These are phyloP conservation scores for Tychaedon coryphoeus DNA, from an alignment of 2,113 vertebrate genomes.

Conservation along the genomic window DNA sequence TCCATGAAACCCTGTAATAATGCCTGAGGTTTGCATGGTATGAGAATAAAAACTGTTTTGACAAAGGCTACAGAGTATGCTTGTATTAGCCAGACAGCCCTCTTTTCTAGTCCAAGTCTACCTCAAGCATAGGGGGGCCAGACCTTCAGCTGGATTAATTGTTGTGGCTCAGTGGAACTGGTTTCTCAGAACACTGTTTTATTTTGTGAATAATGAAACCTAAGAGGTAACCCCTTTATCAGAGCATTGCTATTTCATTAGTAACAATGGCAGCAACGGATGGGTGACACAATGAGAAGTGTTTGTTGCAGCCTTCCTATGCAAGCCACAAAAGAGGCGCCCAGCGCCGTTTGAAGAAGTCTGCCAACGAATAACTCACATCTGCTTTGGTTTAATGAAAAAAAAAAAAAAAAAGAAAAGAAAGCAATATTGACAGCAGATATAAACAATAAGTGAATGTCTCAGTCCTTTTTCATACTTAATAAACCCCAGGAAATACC, in stretches of 20 bases:
- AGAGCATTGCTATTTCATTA: not conserved
- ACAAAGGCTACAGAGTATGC: conserved; percentile 28
- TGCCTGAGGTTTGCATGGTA: conserved; percentile 9
- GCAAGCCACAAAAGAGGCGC: not conserved
- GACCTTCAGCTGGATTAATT: conserved; percentile 17
- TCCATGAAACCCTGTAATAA: conserved; percentile 33
- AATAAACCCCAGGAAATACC: conserved; percentile 15
- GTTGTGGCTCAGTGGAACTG: not conserved
- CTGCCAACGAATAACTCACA: not conserved
- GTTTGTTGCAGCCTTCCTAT: not conserved
- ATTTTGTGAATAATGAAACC: not conserved
- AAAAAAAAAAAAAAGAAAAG: not conserved
- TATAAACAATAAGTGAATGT: not conserved
- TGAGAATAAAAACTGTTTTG: conserved; percentile 46
- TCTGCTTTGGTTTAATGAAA: not conserved
- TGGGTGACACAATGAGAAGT: not conserved
- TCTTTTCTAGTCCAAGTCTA: not conserved
- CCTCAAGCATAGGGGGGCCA: not conserved
- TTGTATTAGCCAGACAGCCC: conserved; percentile 21
- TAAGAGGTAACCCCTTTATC: not conserved
- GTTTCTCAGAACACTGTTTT: not conserved
- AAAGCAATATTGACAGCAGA: not conserved
- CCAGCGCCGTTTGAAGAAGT: not conserved
- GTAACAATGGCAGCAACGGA: not conserved
- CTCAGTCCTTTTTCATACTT: not conserved